Base-by-base conservation (phyloP, 2,113 vertebrate species). In the Ochotona curzoniae region DNA sequence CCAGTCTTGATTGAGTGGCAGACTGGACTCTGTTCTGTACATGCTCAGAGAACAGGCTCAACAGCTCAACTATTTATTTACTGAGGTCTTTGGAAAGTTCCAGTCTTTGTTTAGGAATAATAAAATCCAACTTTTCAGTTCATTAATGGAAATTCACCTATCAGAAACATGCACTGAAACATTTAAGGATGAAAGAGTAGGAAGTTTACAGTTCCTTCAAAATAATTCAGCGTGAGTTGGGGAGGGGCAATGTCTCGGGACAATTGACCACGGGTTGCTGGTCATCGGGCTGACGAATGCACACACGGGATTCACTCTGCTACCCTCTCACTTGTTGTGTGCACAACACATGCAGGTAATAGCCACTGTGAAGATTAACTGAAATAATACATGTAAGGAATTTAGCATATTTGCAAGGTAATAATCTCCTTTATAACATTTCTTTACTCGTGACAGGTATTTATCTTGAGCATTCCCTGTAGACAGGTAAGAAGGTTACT, bases 401-500 rank as follows among this genome's bases (percentile, higher is more conserved):
- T 2, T 57, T 87, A 61, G 18, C 60, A 75, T 47, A 82, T 67
- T 71, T 64, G 74, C 18, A 69, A 83, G 38, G 17, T 69, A 82
- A 54, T 18, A 69, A 67, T 85, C 47, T 15, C 63, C 35, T 79
- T 79, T 67, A 51, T 13, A 85, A 66, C 35, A 60, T 47, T 92
- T 6, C 10, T 87, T 89, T 83, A 26, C 60, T 66, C 80, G 86
- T 35, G 54, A 0, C 15, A 71, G 71, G 23, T 49, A 73, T n/a
- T n/a, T 47, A 87, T 63, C 90, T 88, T 84, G 51, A 75, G 92
- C 88, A 21, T 49, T 64, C 70, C 67, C 23, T 61, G 9, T 20
- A 32, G 44, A 83, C 18, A 91, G 35, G n/a, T 26, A 91, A 90
- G 79, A 82, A 90, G 66, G 14, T 61, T 63, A 64, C 30, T 88